Conservation (phyloP, 1,140 invertebrate species). For the Drosophila malerkotliana region DNA sequence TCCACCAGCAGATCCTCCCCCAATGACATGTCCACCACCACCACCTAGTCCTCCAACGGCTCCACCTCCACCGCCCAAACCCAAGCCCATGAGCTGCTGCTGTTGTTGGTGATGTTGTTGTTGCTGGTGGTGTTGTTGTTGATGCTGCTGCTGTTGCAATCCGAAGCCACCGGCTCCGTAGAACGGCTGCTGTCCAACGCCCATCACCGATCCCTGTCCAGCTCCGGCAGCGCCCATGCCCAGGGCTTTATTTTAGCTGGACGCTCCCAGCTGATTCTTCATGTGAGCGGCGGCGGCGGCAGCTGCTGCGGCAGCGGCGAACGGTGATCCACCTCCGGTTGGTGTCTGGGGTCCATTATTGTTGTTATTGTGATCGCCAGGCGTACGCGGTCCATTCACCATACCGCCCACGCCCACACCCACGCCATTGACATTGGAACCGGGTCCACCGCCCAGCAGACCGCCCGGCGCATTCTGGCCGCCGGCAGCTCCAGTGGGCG, state of each 20-base stretch:
- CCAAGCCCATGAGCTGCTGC: conserved; percentile 68
- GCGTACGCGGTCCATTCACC: conserved; percentile 74
- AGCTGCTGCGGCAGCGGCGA: conserved; percentile 69
- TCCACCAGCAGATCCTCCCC: conserved; percentile 22
- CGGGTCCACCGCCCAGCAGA: conserved; percentile 35
- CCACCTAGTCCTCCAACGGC: conserved; percentile 23
- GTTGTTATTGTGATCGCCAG: conserved; percentile 80
- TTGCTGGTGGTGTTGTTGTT: conserved; percentile 46
- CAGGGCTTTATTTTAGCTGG: conserved; percentile 83
- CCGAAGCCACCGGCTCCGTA: conserved; percentile 61
- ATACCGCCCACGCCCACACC: conserved; percentile 35
- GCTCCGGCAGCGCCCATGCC: conserved; percentile 37
- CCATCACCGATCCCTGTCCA: conserved; percentile 9
- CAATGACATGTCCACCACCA: not conserved
- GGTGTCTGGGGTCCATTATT: conserved; percentile 77
- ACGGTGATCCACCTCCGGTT: conserved; percentile 66
- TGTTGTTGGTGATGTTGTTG: conserved; percentile 27
- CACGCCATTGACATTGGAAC: conserved; percentile 34
- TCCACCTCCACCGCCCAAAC: conserved; percentile 36
- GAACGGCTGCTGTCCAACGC: conserved; percentile 53
- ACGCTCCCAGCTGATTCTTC: conserved; percentile 82
- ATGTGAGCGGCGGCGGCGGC: conserved; percentile 77
- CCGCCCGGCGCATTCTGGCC: conserved; percentile 50
- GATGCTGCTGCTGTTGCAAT: conserved; percentile 56
- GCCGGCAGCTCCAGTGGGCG: conserved; percentile 59